These are phyloP conservation scores for Xenotilapia caudafasciata DNA, from an alignment of 2,113 vertebrate genomes.

Conservation along the genomic window DNA sequence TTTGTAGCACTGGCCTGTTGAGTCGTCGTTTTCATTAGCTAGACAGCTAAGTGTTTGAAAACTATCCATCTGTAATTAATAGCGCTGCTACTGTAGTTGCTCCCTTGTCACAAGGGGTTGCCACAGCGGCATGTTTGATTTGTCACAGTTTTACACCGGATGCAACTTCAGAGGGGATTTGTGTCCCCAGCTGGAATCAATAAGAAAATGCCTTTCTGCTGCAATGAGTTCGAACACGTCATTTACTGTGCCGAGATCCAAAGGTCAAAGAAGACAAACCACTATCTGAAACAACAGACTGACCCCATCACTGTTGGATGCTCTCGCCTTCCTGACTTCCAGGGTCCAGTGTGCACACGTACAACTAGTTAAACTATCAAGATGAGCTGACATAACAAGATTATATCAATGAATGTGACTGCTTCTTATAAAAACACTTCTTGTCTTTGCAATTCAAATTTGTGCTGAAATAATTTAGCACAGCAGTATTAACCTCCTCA, in stretches of 20 bases:
- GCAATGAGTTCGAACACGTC: not conserved
- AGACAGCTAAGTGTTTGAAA: not conserved
- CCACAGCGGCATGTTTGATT: not conserved
- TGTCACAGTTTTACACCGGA: not conserved
- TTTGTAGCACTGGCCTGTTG: fast-evolving
- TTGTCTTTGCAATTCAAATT: not conserved
- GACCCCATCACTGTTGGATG: not conserved
- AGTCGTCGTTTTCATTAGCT: not conserved
- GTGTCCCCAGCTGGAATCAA: not conserved
- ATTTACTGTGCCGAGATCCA: not conserved
- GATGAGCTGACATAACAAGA: not conserved
- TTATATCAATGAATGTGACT: not conserved
- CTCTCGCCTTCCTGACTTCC: not conserved
- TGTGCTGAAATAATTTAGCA: not conserved
- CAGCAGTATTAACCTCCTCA: not conserved
- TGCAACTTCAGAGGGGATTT: not conserved
- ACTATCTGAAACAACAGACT: not conserved
- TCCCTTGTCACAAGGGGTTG: not conserved
- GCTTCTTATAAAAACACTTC: not conserved
- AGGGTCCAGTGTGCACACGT: not conserved
- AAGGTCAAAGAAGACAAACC: not conserved
- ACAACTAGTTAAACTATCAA: not conserved
- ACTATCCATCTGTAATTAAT: not conserved
- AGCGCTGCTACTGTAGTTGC: not conserved
- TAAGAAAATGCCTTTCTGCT: not conserved